Evolutionary conservation across 2,888 invertebrate species (phyloP), one percentile per base, ranked within the genome.

Genomic region (Tanypteryx hageni): DNA sequence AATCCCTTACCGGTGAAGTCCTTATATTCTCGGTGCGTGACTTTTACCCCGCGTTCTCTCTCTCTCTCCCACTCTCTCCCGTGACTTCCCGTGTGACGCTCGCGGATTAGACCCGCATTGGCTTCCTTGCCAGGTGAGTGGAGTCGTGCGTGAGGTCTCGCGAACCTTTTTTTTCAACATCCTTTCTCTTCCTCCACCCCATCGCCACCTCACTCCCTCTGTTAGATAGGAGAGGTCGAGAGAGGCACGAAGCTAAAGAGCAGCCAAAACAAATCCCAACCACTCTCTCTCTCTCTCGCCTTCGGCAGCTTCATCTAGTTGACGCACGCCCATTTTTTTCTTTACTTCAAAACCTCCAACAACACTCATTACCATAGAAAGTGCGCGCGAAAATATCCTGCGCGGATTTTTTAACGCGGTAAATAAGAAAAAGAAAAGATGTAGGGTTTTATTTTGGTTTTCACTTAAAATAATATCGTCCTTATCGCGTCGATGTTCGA

Each of bases 91-190:
- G 68, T 68, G 68, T 22, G 22, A 68, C 18, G 68, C 9, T n/a
- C 64, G 64, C n/a, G 68, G 68, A 68, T 68, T 68, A n/a, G 68
- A 18, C 22, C 68, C 22, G 68, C 68, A 68, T 68, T 68, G 68
- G 68, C 68, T 68, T 68, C 68, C 68, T 68, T 22, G 68, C 68
- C 68, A 68, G 68, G n/a, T 68, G 68, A 68, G 22, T 18, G n/a
- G 68, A 68, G 18, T 22, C 10, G 68, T n/a, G n/a, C 68, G 68
- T 68, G 68, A 22, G 68, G 68, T 22, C 44, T 44, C 44, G 44
- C 44, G 44, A 44, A 5, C 44, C 44, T 44, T 68, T 68, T 68
- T 68, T 22, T 68, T 68, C 44, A 44, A 44, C 5, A 44, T 44
- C 44, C 68, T 9, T 68, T 68, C 68, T 22, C 68, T 22, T 64